Evolutionary conservation across 2,888 invertebrate species (phyloP).

Genomic region (Torymus aiolomorphi): DNA sequence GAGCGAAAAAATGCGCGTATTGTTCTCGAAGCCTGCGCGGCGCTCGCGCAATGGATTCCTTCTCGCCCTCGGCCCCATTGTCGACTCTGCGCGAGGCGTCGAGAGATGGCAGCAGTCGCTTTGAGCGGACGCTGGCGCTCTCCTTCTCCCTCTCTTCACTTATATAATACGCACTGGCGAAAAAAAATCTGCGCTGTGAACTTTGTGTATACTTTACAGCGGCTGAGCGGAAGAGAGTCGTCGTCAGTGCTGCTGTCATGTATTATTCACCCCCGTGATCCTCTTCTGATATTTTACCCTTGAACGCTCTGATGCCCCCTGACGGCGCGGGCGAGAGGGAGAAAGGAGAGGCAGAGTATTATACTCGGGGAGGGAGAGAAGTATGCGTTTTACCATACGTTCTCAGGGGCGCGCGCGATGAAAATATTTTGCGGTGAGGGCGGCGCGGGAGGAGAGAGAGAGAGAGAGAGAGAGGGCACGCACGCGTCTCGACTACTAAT

Average conservation of each 20-base stretch:
- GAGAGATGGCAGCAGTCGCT: slow-evolving; percentile 17
- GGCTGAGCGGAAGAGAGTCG: neutral
- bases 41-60: slow-evolving; percentile 27
- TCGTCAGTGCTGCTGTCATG: slow-evolving; percentile 60
- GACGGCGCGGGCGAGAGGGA: slow-evolving; percentile 53
- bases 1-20: slow-evolving; percentile 25
- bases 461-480: neutral
- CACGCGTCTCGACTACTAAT: neutral
- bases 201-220: slow-evolving; percentile 15
- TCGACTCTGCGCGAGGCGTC: slow-evolving; percentile 14
- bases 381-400: too few relatives aligned
- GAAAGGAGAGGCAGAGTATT: neutral
- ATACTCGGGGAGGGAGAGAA: too few relatives aligned
- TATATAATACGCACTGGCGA: slow-evolving; percentile 1
- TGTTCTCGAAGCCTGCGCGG: slow-evolving; percentile 32
- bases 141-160: neutral
- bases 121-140: neutral
- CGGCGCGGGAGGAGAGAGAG: neutral
- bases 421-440: neutral
- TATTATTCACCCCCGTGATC: slow-evolving; percentile 69
- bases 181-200: neutral
- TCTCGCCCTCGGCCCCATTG: slow-evolving; percentile 15
- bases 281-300: slow-evolving; percentile 69
- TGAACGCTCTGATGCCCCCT: slow-evolving; percentile 67
- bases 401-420: too few relatives aligned